Evolutionary conservation across 2,888 invertebrate species (phyloP).

Genomic region (Trissoscelio sp.): DNA sequence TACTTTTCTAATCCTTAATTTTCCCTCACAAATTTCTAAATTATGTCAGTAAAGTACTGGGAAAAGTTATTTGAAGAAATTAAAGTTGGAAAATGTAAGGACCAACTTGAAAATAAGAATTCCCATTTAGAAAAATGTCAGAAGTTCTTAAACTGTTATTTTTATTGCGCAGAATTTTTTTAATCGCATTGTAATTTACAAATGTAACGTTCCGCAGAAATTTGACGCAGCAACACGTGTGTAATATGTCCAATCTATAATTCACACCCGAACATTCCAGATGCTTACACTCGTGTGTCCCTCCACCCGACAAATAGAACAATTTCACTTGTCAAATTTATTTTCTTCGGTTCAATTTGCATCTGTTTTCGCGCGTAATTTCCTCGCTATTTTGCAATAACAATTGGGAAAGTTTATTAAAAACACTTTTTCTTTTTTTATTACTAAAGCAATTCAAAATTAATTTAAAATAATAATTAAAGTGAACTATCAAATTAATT

Average conservation of each 20-base stretch:
- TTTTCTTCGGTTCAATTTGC: slow-evolving; percentile 14
- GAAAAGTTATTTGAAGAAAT: neutral
- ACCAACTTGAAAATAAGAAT: neutral
- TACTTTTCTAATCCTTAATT: neutral
- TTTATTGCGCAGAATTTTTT: neutral
- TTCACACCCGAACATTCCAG: slow-evolving; percentile 41
- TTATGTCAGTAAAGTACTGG: neutral
- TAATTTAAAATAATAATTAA: too few relatives aligned
- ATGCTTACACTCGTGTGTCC: slow-evolving; percentile 29
- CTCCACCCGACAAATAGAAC: slow-evolving; percentile 30
- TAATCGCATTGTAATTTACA: slow-evolving; percentile 8
- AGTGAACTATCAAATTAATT: too few relatives aligned
- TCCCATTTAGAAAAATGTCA: neutral
- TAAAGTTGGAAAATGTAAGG: neutral
- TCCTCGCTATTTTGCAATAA: slow-evolving; percentile 1
- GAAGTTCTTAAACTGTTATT: neutral
- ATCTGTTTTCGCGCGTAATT: neutral
- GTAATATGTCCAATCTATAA: slow-evolving; percentile 53
- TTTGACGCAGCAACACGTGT: slow-evolving; percentile 60
- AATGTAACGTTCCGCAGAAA: slow-evolving; percentile 30
- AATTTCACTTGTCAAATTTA: slow-evolving; percentile 16
- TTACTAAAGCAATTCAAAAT: neutral
- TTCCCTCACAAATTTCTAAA: neutral
- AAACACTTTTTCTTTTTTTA: neutral
- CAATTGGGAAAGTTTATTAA: neutral